These are phyloP conservation scores for Pholis gunnellus DNA, from an alignment of 2,113 vertebrate species.

Conservation along the genomic window DNA sequence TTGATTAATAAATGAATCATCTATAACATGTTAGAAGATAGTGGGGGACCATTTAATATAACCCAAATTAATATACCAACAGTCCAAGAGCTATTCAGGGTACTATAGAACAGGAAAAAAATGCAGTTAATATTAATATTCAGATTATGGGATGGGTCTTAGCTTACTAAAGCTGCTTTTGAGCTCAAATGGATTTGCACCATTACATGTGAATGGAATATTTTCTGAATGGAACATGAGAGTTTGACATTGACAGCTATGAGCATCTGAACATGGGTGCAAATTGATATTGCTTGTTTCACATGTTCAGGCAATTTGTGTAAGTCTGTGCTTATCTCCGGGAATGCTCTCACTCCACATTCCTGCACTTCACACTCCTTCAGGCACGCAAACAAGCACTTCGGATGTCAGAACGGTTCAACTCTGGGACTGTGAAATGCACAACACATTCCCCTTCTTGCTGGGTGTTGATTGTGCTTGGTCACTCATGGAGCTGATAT, in stretches of 20 bases:
- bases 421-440: neutral
- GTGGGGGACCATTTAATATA: neutral
- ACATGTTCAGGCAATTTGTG: neutral
- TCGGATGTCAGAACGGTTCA: conserved; percentile 19
- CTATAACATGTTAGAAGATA: neutral
- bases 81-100: neutral
- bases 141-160: neutral
- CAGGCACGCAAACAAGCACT: neutral
- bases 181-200: neutral
- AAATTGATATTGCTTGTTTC: neutral
- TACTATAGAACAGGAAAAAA: neutral
- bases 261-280: neutral
- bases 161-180: neutral
- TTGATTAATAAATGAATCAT: neutral
- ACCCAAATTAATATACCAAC: neutral
- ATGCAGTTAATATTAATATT: neutral
- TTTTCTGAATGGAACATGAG: neutral
- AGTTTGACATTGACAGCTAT: neutral
- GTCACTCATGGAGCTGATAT: neutral
- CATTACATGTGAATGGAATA: neutral
- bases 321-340: neutral
- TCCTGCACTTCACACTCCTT: conserved; percentile 31
- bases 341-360: conserved; percentile 4
- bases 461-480: neutral
- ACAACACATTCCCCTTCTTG: neutral